A percentile compares a stretch with the other conserved stretches of the same genome.
phyloP scores from a whole-genome alignment of 2,888 invertebrate species.

The Tipula lateralis region DNA sequence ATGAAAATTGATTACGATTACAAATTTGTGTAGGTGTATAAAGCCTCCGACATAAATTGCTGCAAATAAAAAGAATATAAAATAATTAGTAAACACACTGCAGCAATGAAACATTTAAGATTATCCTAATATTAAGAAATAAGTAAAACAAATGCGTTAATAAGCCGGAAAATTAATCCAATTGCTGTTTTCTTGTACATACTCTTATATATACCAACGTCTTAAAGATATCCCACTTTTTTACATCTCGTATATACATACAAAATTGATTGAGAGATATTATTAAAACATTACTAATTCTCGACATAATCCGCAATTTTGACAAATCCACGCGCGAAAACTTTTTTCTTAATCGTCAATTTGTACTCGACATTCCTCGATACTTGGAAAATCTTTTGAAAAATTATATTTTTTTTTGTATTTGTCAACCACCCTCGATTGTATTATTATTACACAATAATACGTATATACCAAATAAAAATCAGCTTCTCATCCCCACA shows the following conservation, averaged over 20 bases:
- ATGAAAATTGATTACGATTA: no score
- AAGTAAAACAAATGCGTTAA: constrained; percentile 26
- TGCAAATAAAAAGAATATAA: no score
- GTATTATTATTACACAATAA: background rate
- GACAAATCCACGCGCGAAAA: background rate
- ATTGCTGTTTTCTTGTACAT: background rate
- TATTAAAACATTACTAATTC: background rate
- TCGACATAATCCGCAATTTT: background rate
- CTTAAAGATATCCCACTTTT: background rate
- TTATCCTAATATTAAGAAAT: background rate
- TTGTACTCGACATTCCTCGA: background rate
- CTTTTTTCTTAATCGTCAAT: background rate
- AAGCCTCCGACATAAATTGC: no score
- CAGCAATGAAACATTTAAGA: no score
- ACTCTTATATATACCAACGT: background rate
- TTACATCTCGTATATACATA: background rate
- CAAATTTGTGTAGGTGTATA: no score
- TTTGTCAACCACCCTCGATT: background rate
- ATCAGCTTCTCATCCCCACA: background rate
- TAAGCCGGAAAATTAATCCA: background rate
- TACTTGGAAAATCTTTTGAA: constrained; percentile 1
- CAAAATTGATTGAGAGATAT: background rate
- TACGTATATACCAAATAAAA: background rate
- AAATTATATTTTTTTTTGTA: background rate
- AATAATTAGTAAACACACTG: no score